phyloP scores from a whole-genome alignment of 2,888 invertebrate genomes.

The Pycnomerus fuliginosus region DNA sequence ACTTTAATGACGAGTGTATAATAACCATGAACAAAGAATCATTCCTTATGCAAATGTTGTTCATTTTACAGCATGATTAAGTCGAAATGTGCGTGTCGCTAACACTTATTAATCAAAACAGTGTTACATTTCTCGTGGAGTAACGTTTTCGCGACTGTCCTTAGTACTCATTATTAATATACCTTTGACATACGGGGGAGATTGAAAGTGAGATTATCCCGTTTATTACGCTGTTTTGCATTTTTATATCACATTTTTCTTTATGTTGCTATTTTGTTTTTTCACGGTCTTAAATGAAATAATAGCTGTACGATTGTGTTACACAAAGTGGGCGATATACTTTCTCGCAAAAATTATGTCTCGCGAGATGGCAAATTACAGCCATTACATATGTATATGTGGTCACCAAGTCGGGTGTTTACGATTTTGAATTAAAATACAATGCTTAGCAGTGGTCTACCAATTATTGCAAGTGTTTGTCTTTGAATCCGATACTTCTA shows the following conservation, averaged over 20 bases:
- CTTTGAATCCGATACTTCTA: background rate
- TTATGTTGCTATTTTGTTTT: constrained; percentile 27
- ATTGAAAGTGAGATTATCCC: constrained; percentile 43
- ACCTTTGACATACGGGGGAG: constrained; percentile 49
- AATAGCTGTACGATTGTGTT: constrained; percentile 11
- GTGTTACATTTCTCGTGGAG: constrained; percentile 30
- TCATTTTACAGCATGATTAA: constrained; percentile 50
- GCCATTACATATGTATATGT: constrained; percentile 12
- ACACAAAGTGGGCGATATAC: background rate
- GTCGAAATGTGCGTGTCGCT: constrained; percentile 51
- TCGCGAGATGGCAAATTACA: background rate
- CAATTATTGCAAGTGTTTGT: constrained; percentile 14
- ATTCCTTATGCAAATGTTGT: constrained; percentile 48
- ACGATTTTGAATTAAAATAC: constrained; percentile 26
- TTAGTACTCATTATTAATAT: constrained; percentile 40
- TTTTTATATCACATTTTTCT: constrained; percentile 44
- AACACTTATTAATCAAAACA: constrained; percentile 51
- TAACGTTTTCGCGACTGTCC: constrained; percentile 31
- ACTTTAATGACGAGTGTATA: constrained; percentile 36
- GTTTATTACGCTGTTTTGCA: constrained; percentile 48
- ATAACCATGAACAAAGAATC: constrained; percentile 48
- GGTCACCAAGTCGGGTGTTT: constrained; percentile 18
- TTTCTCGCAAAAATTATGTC: background rate
- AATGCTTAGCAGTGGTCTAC: constrained; percentile 21
- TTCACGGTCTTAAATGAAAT: constrained; percentile 33